Evolutionary conservation across 2,888 invertebrate genomes (phyloP), one percentile per base, ranked within the genome.

Genomic region (Poecilus cupreus): DNA sequence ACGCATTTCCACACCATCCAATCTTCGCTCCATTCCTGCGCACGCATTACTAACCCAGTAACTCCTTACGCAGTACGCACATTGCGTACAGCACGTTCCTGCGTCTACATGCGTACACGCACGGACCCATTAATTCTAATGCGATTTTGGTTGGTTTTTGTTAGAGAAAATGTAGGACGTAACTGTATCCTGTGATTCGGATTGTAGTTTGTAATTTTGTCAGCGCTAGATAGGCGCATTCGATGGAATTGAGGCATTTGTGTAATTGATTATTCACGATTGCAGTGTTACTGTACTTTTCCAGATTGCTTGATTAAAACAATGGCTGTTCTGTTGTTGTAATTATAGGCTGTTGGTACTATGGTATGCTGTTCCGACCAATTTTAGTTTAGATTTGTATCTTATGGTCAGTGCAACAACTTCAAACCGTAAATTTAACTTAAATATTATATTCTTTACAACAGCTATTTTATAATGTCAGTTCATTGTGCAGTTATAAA

Each of bases 61-160:
- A 43, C 46, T 46, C 46, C n/a, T 13, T 46, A 32, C 46, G 46
- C n/a, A 46, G 8, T 46, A n/a, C 37, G n/a, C 5, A 32, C 4
- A 32, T 32, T 32, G 1, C 4, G 6, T 32, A 32, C 32, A 32
- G 8, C 32, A 32, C 18, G 18, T 3, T 49, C 49, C 11, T 54
- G 13, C 54, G 22, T 11, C 54, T 16, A 16, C 18, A 54, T 5
- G 18, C 20, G 13, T 22, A 54, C 18, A 54, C 54, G 54, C 22
- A 54, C 18, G 54, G 22, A 54, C 20, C 54, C 68, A 68, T 39
- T 37, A 68, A 68, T 37, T 68, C 37, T 68, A 68, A 68, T 68
- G 68, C 39, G 68, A 68, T 37, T 68, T 68, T 68, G 13, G 68
- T 22, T 60, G 37, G 37, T 68, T 68, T 60, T 68, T 68, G 68